Base-by-base conservation (phyloP, 2,797 vertebrate genomes). In the Crocidura indochinensis region DNA sequence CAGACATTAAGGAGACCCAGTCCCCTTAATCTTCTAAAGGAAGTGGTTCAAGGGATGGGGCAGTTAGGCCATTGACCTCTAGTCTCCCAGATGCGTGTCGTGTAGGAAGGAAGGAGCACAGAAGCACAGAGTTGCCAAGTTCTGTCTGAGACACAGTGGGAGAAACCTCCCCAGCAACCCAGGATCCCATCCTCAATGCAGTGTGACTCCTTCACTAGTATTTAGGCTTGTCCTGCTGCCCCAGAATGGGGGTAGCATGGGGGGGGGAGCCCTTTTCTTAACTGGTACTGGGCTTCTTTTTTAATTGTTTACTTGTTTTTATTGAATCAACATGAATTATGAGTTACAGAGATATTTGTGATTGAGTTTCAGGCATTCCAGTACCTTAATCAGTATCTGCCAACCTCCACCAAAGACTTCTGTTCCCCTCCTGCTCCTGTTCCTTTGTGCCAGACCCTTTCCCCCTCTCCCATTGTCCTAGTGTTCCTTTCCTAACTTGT, bases 1-100 rank as follows among this genome's bases (percentile, higher is more conserved):
- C 5, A 65, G 19, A 71, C 10, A 0, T 62, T 77, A 31, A 17
- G 68, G 73, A 56, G 47, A 67, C 88, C 64, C 51, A n/a, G 71
- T 46, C 77, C 19, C 68, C 87, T 81, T 92, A 73, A 92, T 95
- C 91, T 87, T 22, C 83, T 20, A 19, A 27, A 95, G 94, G 86
- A 91, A 95, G 88, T 80, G 62, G 74, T 29, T 44, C 17, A 22
- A 77, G 71, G 71, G 60, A 51, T 0, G 11, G 93, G 77, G 26
- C 64, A 27, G 64, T 27, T 85, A 76, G 76, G 29, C 69, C 75
- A 20, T 49, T 24, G 31, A 62, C 27, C 72, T 46, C 60, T 72
- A 44, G 31, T 67, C 80, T 92, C 87, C 67, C 53, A 10, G 19
- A 9, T 29, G 65, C 71, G 3, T 4, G 2, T 83, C 44, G 62